These are phyloP conservation scores for Stenurella melanura DNA, from an alignment of 2,888 invertebrate genomes.

Conservation along the genomic window DNA sequence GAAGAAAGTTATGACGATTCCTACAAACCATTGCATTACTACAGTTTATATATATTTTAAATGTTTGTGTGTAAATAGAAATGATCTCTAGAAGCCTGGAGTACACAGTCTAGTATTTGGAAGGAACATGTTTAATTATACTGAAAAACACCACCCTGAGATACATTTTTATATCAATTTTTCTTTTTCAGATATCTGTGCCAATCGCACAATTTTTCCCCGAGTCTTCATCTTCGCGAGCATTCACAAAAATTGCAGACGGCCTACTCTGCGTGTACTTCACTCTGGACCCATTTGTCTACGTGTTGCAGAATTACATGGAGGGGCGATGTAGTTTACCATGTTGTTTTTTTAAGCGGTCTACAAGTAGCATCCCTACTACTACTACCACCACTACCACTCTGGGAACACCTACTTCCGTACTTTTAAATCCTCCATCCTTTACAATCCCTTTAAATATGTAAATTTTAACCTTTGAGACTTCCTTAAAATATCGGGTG, in stretches of 20 bases:
- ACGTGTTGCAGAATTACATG: constrained; percentile 82
- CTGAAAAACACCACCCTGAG: too few species aligned
- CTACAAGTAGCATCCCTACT: constrained; percentile 57
- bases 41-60: too few species aligned
- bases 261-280: constrained; percentile 87
- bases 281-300: constrained; percentile 88
- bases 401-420: constrained; percentile 59
- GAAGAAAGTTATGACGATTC: too few species aligned
- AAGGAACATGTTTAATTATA: too few species aligned
- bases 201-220: constrained; percentile 77
- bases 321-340: constrained; percentile 62
- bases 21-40: too few species aligned
- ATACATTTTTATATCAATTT: neutral
- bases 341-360: constrained; percentile 59
- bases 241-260: constrained; percentile 80
- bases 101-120: too few species aligned
- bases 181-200: constrained; percentile 78
- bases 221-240: constrained; percentile 66
- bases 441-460: constrained; percentile 50
- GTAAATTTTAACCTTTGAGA: constrained; percentile 56
- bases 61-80: too few species aligned
- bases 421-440: constrained; percentile 60
- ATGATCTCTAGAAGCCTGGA: too few species aligned
- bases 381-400: constrained; percentile 55
- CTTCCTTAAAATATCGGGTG: constrained; percentile 21